Conservation (phyloP, 30 jellyfish, hydroid and myxozoan genomes). For the Aurelia coerulea region DNA sequence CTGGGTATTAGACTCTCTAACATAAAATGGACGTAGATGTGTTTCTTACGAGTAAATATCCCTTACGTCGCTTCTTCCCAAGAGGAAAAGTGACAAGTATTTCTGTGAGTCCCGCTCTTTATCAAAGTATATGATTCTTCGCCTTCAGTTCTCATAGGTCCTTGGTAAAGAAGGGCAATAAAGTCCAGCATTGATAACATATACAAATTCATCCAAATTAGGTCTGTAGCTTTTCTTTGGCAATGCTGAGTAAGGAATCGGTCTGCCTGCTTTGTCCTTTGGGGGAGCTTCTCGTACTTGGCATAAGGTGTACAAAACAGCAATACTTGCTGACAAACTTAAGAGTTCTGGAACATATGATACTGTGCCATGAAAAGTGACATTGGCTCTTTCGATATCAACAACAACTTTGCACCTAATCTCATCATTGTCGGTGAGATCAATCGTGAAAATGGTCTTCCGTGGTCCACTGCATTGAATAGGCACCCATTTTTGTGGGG, state of each 20-base stretch:
- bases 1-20: too few relatives aligned
- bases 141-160: constrained; percentile 27
- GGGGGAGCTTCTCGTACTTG: constrained; percentile 88
- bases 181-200: constrained; percentile 73
- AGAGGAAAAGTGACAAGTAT: too few relatives aligned
- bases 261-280: constrained; percentile 21
- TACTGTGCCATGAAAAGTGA: constrained; percentile 34
- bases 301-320: constrained; percentile 75
- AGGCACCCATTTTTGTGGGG: constrained; percentile 51
- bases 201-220: constrained; percentile 51
- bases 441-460: constrained; percentile 32
- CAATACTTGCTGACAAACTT: constrained; percentile 64
- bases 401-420: constrained; percentile 35
- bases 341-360: constrained; percentile 66
- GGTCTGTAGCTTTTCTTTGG: constrained; percentile 20
- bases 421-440: constrained; percentile 3
- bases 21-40: too few relatives aligned
- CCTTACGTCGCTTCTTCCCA: too few relatives aligned
- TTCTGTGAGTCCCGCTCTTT: too few relatives aligned
- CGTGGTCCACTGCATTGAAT: constrained; percentile 35
- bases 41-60: too few relatives aligned
- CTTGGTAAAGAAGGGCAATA: constrained; percentile 71
- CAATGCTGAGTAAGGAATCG: constrained; percentile 16
- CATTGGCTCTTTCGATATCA: constrained; percentile 53
- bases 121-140: too few relatives aligned